Evolutionary conservation across 1,140 invertebrate species (phyloP).

Genomic region (Spodoptera litura): DNA sequence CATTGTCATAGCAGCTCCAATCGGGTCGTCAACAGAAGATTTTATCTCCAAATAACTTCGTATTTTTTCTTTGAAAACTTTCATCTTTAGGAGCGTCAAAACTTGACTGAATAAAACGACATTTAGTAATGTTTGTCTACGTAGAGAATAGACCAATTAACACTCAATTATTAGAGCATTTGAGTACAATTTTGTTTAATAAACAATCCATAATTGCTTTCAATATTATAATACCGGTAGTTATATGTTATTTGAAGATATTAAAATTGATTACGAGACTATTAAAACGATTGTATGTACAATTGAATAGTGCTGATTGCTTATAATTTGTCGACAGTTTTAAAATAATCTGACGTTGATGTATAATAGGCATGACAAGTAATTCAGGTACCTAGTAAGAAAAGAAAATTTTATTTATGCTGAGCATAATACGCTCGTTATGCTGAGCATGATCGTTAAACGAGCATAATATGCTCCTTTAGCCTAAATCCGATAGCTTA

Average conservation of each 20-base stretch:
- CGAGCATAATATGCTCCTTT: too few species aligned
- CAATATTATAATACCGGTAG: background rate
- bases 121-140: background rate
- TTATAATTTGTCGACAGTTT: too few species aligned
- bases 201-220: background rate
- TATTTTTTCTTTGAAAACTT: constrained; percentile 24
- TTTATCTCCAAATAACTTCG: background rate
- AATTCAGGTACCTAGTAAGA: too few species aligned
- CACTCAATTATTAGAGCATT: constrained; percentile 16
- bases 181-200: background rate
- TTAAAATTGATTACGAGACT: too few species aligned
- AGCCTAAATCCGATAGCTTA: too few species aligned
- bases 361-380: too few species aligned
- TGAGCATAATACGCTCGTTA: too few species aligned
- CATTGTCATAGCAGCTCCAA: constrained; percentile 50
- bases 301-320: too few species aligned
- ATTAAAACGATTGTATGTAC: too few species aligned
- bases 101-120: background rate
- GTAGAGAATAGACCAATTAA: background rate
- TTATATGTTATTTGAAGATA: background rate
- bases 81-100: background rate
- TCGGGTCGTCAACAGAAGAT: constrained; percentile 45
- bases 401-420: too few species aligned
- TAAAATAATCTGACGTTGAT: too few species aligned
- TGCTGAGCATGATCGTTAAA: too few species aligned